A percentile compares a stretch with the other conserved stretches of the same genome.
Evolutionary conservation across 2,113 vertebrate species (phyloP).

Genomic region (Patagioenas fasciata): DNA sequence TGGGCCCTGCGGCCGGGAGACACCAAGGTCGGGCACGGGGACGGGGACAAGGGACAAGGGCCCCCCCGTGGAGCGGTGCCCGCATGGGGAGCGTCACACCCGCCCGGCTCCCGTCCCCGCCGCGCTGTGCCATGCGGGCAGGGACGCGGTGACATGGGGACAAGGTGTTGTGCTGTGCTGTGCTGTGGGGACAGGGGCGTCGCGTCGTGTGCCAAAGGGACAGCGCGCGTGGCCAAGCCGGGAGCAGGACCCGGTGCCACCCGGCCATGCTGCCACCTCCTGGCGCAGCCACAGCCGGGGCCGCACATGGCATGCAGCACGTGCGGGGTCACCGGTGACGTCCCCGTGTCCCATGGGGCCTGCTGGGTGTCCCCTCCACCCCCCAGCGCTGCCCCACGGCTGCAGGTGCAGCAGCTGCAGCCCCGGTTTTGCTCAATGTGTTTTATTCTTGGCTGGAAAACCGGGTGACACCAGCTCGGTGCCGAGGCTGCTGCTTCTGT

Average conservation of each 20-base stretch:
- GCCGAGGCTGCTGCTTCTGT: too few species aligned
- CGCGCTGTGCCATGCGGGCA: neutral
- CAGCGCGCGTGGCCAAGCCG: too few species aligned
- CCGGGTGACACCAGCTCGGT: accelerated
- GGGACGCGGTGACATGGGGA: too few species aligned
- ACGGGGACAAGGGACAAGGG: neutral
- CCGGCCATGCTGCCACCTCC: constrained; percentile 35
- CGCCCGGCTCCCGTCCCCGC: neutral
- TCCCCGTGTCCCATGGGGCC: neutral
- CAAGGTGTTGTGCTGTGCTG: too few species aligned
- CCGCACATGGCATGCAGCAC: neutral
- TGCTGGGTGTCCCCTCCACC: neutral
- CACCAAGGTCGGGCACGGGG: constrained; percentile 21
- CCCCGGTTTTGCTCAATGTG: neutral
- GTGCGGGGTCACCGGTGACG: accelerated
- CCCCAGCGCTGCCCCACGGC: neutral
- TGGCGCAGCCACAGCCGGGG: accelerated
- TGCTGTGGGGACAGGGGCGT: too few species aligned
- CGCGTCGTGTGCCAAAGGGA: too few species aligned
- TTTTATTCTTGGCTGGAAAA: neutral
- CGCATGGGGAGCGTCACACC: accelerated
- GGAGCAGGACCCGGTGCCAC: neutral
- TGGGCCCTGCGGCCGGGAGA: constrained; percentile 39
- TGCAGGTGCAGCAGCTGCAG: neutral
- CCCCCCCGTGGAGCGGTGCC: neutral